Percentiles rank a stretch among this genome's conserved stretches.
Conservation (phyloP, 1,140 invertebrate genomes). For the Oreohelix idahoensis region DNA sequence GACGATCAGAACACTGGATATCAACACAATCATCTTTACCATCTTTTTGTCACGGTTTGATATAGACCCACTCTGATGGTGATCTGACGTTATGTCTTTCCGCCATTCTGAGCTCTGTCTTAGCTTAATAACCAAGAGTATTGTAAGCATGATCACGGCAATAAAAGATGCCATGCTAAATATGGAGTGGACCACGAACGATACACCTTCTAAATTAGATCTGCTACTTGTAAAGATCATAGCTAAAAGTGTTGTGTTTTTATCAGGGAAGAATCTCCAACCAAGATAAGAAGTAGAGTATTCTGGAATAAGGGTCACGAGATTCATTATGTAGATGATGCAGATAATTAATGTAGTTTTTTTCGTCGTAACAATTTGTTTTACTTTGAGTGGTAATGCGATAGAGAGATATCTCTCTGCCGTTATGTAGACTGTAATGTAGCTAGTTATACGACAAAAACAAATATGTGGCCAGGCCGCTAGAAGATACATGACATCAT, state of each 20-base stretch:
- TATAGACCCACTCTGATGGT: neutral
- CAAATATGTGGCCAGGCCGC: neutral
- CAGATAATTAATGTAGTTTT: neutral
- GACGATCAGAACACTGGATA: neutral
- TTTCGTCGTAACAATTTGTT: neutral
- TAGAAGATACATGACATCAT: neutral
- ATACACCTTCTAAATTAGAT: neutral
- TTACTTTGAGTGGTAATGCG: neutral
- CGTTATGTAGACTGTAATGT: neutral
- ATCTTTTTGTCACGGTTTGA: neutral
- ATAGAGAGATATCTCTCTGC: neutral
- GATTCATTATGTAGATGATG: neutral
- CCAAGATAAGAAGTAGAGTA: neutral
- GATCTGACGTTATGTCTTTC: neutral
- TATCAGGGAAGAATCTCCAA: neutral
- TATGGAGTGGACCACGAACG: neutral
- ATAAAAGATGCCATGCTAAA: neutral
- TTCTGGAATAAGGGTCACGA: neutral
- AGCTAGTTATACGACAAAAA: neutral
- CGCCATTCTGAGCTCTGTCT: neutral
- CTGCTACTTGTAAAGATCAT: neutral
- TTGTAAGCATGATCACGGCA: neutral
- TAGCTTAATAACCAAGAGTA: neutral
- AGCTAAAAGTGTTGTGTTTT: neutral
- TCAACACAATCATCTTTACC: neutral